Base-by-base conservation (phyloP, 1,140 invertebrate genomes). In the Hormaphis cornu region DNA sequence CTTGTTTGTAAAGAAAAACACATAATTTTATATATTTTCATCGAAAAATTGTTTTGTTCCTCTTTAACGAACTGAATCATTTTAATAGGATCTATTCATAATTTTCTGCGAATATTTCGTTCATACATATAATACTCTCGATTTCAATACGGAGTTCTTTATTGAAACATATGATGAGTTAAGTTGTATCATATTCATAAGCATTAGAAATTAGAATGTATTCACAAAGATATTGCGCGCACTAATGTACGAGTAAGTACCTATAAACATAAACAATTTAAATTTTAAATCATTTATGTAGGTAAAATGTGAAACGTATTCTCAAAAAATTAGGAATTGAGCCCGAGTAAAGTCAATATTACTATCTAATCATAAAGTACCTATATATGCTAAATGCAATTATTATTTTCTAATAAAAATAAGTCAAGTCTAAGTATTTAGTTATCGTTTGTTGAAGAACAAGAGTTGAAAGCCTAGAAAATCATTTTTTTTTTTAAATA, bases 61-160 rank as follows among this genome's bases (percentile, higher is more conserved):
- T 4, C 24, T 58, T 40, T 40, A 58, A 58, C 54, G 35, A 58
- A 22, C 2, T 35, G 28, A 10, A 1, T 18, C 35, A 24, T 50
- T 50, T 50, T 50, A 26, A 50, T 40, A 58, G 20, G 54, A 58
- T 26, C 54, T 58, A 58, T 58, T 58, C 54, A 56, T 48, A 24
- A 37, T 24, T 40, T 40, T 37, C 53, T 22, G 10, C 4, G 33
- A 56, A 56, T 56, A 56, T 37, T 37, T 56, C 14, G 5, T 56
- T n/a, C 53, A 37, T 7, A n/a, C n/a, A n/a, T n/a, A n/a, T n/a
- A 56, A 37, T 35, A 22, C 37, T 37, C 18, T 37, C 33, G 12
- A 56, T 37, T 56, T 16, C 53, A 37, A 37, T 56, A 22, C 16
- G 22, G n/a, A 56, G 33, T 22, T 56, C n/a, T 58, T 24, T 33